Conservation (phyloP, 1,140 invertebrate genomes). For the Pygmarrhopalites habei region DNA sequence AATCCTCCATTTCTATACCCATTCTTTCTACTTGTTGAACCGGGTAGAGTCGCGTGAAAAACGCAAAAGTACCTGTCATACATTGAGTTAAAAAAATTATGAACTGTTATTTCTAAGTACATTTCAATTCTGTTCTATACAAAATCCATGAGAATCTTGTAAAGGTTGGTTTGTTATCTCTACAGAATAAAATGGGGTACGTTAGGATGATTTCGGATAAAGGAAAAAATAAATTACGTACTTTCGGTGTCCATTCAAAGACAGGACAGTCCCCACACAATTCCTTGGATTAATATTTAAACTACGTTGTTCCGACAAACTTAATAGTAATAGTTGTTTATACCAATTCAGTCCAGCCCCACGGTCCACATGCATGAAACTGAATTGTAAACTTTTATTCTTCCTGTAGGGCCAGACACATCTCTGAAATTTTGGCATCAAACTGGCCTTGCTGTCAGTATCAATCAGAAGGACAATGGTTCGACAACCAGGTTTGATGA, state of each 20-base stretch:
- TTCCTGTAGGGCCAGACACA: slow-evolving; percentile 91
- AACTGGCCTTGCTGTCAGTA: slow-evolving; percentile 71
- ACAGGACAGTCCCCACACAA: slow-evolving; percentile 92
- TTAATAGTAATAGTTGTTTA: slow-evolving; percentile 73
- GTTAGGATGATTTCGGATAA: no score
- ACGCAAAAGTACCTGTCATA: slow-evolving; percentile 99
- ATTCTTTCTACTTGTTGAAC: slow-evolving; percentile 42
- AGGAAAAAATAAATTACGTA: no score
- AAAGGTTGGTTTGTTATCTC: no score
- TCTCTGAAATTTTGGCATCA: slow-evolving; percentile 84
- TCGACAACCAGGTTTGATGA: slow-evolving; percentile 90
- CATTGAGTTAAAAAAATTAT: no score
- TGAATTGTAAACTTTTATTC: slow-evolving; percentile 90
- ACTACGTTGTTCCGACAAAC: slow-evolving; percentile 68
- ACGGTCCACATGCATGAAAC: slow-evolving; percentile 82
- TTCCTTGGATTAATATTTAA: slow-evolving; percentile 91
- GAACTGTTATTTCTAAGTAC: no score
- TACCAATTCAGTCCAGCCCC: slow-evolving; percentile 81
- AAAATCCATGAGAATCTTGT: no score
- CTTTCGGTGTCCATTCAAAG: slow-evolving; percentile 89
- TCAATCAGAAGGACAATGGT: slow-evolving; percentile 87
- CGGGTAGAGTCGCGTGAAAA: slow-evolving; percentile 88
- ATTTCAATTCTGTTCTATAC: no score
- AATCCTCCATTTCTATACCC: slow-evolving; percentile 55
- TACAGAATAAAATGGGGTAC: no score